These are phyloP conservation scores for Apostichopus japonicus DNA, from an alignment of 35 echinoderm and acorn worm species.

Conservation along the genomic window DNA sequence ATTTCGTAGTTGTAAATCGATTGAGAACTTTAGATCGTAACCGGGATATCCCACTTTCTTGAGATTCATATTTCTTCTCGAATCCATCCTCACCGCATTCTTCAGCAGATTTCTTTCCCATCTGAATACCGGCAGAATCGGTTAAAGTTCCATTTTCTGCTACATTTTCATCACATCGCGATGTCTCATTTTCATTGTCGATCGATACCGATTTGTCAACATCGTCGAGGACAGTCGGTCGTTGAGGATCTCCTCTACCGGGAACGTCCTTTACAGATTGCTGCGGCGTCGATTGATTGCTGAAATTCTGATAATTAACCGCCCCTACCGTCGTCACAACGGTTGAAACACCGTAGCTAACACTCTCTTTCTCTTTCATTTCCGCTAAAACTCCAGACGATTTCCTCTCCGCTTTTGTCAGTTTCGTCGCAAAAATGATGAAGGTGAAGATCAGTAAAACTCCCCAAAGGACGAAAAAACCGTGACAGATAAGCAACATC, in stretches of 20 bases:
- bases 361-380: slow-evolving; percentile 31
- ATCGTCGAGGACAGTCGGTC: background rate
- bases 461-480: slow-evolving; percentile 64
- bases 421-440: slow-evolving; percentile 21
- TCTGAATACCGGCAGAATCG: too few relatives aligned
- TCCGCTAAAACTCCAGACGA: slow-evolving; percentile 8
- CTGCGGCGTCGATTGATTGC: background rate
- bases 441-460: slow-evolving; percentile 36
- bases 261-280: background rate
- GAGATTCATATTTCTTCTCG: background rate
- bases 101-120: too few relatives aligned
- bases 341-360: background rate
- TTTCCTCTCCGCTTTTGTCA: slow-evolving; percentile 2
- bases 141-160: too few relatives aligned
- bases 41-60: background rate
- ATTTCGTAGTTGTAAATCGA: background rate
- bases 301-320: background rate
- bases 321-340: background rate
- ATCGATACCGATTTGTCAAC: background rate
- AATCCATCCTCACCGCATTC: too few relatives aligned
- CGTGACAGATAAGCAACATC: slow-evolving; percentile 57
- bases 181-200: background rate
- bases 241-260: background rate
- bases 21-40: background rate
- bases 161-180: background rate